phyloP scores from a whole-genome alignment of 2,113 vertebrate species.

The Vulpes vulpes region DNA sequence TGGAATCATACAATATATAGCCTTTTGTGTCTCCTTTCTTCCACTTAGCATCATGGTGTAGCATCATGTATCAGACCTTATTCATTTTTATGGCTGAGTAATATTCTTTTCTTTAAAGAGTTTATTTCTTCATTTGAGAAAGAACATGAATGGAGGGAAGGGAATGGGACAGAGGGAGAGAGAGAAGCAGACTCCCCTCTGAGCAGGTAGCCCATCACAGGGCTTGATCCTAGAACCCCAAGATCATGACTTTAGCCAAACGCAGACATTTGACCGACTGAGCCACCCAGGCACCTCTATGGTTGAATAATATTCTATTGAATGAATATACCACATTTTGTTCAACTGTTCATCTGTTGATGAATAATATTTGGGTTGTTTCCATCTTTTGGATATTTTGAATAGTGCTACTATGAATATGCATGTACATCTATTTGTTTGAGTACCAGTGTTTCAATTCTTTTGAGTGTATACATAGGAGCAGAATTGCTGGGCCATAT shows the following conservation, averaged over 20 bases:
- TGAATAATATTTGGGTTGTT: background rate
- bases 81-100: background rate
- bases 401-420: background rate
- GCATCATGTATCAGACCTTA: background rate
- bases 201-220: background rate
- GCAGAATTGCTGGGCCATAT: background rate
- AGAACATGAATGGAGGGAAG: background rate
- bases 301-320: background rate
- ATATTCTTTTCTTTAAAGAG: background rate
- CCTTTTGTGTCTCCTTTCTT: background rate
- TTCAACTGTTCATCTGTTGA: background rate
- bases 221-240: background rate
- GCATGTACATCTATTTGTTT: background rate
- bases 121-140: background rate
- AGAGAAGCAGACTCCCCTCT: background rate
- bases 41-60: background rate
- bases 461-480: background rate
- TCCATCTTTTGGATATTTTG: background rate
- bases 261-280: background rate
- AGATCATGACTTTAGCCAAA: background rate
- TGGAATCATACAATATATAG: background rate
- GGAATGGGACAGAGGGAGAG: background rate
- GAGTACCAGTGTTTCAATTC: slow-evolving; percentile 16
- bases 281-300: background rate
- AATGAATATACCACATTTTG: background rate